phyloP scores from a whole-genome alignment of 2,888 invertebrate species.

The Hetaerina titia region DNA sequence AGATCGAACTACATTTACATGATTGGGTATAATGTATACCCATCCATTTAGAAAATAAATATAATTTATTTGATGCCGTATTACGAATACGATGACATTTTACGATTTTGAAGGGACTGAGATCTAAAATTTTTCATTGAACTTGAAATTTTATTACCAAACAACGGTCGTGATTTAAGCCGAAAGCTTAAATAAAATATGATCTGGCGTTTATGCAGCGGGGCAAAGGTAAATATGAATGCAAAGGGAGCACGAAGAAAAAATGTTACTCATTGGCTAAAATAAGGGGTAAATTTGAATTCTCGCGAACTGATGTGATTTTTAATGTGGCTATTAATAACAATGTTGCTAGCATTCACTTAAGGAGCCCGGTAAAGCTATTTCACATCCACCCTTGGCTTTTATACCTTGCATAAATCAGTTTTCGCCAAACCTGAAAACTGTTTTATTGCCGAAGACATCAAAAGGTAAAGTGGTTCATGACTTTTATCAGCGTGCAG shows the following conservation, averaged over 20 bases:
- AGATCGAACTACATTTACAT: not conserved
- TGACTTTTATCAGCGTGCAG: not conserved
- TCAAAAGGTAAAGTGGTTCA: not conserved
- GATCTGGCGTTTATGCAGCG: not conserved
- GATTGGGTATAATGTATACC: not conserved
- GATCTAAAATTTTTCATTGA: not conserved
- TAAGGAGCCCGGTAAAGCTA: not conserved
- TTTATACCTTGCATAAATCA: not conserved
- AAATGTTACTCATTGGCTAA: not conserved
- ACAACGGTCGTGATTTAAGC: not conserved
- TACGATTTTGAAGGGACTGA: not conserved
- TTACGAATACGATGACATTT: not conserved
- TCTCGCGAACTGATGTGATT: not conserved
- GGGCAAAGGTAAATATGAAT: not conserved
- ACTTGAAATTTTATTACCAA: not conserved
- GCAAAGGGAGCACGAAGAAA: not conserved
- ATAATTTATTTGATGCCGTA: not conserved
- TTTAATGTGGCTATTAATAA: conserved; percentile 10
- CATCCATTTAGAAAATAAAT: not conserved
- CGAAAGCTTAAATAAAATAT: not conserved
- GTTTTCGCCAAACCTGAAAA: not conserved
- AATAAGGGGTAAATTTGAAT: not conserved
- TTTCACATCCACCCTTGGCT: not conserved
- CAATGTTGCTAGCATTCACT: not conserved
- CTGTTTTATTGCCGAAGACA: conserved; percentile 10